Conservation (phyloP, 1,140 invertebrate species). For the Apis dorsata region DNA sequence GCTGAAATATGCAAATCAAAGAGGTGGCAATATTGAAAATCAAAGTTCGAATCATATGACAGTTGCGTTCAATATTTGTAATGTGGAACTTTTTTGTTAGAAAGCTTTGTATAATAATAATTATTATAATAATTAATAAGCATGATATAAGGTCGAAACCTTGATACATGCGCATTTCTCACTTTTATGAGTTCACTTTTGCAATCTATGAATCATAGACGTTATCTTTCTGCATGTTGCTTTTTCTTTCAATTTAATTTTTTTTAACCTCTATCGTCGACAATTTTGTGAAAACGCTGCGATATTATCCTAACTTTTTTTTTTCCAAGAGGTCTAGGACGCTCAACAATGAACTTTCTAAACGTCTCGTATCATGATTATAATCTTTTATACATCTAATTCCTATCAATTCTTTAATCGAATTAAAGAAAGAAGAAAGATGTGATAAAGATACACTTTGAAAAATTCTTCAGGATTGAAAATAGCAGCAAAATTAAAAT, state of each 20-base stretch:
- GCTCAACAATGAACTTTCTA: neutral
- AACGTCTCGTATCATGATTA: neutral
- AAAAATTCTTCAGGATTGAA: too few species aligned
- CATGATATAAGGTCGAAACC: neutral
- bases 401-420: too few species aligned
- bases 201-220: constrained; percentile 35
- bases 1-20: too few species aligned
- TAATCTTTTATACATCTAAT: neutral
- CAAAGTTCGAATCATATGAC: too few species aligned
- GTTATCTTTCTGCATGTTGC: constrained; percentile 17
- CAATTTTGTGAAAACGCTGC: neutral
- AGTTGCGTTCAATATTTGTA: too few species aligned
- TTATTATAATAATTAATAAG: neutral
- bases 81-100: too few species aligned
- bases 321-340: neutral
- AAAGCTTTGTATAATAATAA: too few species aligned
- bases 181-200: constrained; percentile 19
- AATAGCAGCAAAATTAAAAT: too few species aligned
- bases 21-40: too few species aligned
- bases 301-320: too few species aligned
- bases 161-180: constrained; percentile 14
- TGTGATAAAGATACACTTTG: too few species aligned
- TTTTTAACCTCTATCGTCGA: neutral
- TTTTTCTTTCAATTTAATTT: constrained; percentile 9
- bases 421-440: neutral